Conservation (phyloP, 2,113 vertebrate species). For the Prunella himalayana region DNA sequence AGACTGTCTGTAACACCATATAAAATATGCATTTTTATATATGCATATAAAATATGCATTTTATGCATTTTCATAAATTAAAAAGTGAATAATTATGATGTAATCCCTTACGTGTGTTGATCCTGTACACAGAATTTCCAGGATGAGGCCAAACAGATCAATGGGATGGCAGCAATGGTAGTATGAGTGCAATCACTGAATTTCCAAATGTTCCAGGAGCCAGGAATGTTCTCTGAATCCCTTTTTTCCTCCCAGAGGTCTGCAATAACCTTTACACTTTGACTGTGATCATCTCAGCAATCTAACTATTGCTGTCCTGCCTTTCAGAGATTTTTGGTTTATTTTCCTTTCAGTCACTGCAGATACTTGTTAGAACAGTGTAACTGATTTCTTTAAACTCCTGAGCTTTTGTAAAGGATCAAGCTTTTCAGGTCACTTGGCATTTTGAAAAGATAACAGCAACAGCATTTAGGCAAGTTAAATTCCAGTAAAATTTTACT, state of each 20-base stretch:
- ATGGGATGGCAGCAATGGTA: background rate
- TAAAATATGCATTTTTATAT: background rate
- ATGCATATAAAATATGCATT: background rate
- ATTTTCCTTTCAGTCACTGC: background rate
- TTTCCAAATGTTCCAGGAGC: background rate
- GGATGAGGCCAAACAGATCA: background rate
- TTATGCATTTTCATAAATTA: background rate
- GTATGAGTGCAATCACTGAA: rapidly evolving
- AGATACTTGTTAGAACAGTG: background rate
- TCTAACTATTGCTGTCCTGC: background rate
- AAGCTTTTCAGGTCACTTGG: background rate
- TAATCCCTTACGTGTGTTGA: background rate
- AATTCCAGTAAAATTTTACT: background rate
- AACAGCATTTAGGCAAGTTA: background rate
- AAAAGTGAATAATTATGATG: background rate
- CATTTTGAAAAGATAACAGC: background rate
- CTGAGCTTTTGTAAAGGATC: background rate
- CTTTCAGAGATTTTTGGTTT: background rate
- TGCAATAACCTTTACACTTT: background rate
- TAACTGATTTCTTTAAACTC: background rate
- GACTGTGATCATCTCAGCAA: background rate
- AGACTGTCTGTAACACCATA: background rate
- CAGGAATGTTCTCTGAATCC: no score
- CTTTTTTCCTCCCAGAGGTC: background rate
- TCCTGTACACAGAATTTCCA: background rate